Conservation (phyloP, 1,140 invertebrate species). For the Ceratitis capitata region DNA sequence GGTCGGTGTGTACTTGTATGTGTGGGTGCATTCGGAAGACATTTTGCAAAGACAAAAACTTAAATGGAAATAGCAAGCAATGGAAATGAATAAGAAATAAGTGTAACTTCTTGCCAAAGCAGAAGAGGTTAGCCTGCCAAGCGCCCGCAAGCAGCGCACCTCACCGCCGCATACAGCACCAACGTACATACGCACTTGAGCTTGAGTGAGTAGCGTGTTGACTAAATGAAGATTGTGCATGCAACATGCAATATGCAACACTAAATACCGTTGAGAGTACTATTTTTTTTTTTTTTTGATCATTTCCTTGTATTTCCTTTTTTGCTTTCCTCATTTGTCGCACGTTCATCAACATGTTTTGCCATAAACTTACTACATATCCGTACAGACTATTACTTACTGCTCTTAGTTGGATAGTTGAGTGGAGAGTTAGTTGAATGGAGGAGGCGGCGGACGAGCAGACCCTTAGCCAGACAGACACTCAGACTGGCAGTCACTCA, state of each 20-base stretch:
- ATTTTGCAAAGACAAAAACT: neutral
- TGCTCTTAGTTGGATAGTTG: neutral
- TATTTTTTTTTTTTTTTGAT: no score
- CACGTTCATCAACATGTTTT: neutral
- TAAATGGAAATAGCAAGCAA: slow-evolving; percentile 1
- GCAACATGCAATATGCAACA: neutral
- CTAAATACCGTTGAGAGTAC: neutral
- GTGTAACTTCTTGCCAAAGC: slow-evolving; percentile 10
- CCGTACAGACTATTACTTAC: neutral
- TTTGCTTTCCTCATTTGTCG: no score
- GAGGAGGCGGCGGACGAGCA: neutral
- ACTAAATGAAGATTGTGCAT: slow-evolving; percentile 16
- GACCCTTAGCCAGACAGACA: neutral
- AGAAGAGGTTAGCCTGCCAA: neutral
- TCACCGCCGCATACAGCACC: neutral
- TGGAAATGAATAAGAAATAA: slow-evolving; percentile 15
- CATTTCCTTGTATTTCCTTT: no score
- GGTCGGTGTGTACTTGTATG: neutral
- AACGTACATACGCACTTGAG: neutral
- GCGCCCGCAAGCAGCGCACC: no score
- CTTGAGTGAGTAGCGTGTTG: slow-evolving; percentile 22
- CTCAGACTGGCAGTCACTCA: neutral
- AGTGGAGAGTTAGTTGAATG: neutral
- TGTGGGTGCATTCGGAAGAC: neutral
- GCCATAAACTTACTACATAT: neutral